Base-by-base conservation (phyloP, 2,888 invertebrate genomes). In the Macroteleia sp. region DNA sequence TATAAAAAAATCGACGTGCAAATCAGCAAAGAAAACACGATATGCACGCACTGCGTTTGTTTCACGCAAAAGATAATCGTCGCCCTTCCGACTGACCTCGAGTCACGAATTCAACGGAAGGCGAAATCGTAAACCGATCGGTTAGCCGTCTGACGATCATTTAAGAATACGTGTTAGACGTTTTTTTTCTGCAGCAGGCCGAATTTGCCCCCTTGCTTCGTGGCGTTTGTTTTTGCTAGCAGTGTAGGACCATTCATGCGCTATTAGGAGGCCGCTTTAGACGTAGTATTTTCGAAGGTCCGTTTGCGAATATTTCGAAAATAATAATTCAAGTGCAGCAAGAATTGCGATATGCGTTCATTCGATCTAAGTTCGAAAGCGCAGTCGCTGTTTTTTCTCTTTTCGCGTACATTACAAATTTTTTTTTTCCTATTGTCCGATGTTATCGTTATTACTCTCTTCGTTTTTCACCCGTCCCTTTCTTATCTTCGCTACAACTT, bases 11-110 rank as follows among this genome's bases (percentile, higher is more conserved):
- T 19, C 17, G 28, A 50, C 16, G 25, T 46, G 28, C 20, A 44
- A 48, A 34, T 66, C 34, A 70, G 30, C 42, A 56, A 32, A 66
- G 59, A 70, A 62, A 61, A 61, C 16, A 46, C 20, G 57, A 39
- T 56, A 54, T 64, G 57, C 71, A 69, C 73, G 69, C 64, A 64
- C 17, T 69, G 73, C 70, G 76, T 64, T 66, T 56, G 46, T 64
- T 67, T 36, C 70, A 84, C 83, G 82, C 85, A 66, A 80, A 78
- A 80, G 85, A 81, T 85, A 84, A 85, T 85, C 81, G 82, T 70
- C 61, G 61, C 34, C 82, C 82, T 82, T 34, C 77, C 80, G 79
- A 77, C 75, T 81, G 83, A 82, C 82, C 82, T 82, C 83, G 84
- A 83, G 79, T 79, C 79, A 79, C 79, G 79, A 67, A 79, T 76